Evolutionary conservation across 2,888 invertebrate species (phyloP).

Genomic region (Tetranychus truncatus): DNA sequence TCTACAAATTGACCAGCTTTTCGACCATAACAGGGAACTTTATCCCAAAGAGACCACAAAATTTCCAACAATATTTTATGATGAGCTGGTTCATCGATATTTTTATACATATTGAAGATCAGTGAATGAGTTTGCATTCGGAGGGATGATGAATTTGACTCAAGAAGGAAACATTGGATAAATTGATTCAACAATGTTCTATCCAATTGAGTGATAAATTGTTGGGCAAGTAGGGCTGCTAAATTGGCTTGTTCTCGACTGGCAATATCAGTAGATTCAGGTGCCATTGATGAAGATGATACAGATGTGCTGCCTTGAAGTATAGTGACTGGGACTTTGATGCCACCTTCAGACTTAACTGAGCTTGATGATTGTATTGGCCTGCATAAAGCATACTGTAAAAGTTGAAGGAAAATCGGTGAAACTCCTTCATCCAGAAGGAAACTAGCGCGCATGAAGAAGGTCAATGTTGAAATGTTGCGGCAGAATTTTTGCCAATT

Average conservation of each 20-base stretch:
- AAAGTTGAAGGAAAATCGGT: constrained; percentile 66
- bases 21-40: constrained; percentile 69
- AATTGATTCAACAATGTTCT: constrained; percentile 49
- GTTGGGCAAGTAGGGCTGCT: constrained; percentile 38
- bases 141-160: constrained; percentile 75
- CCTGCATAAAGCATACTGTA: constrained; percentile 66
- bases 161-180: constrained; percentile 70
- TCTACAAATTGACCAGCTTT: constrained; percentile 94
- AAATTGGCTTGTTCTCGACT: not conserved
- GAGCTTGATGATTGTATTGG: not conserved
- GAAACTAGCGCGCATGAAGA: constrained; percentile 59
- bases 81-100: constrained; percentile 56
- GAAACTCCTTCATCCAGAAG: constrained; percentile 73
- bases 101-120: constrained; percentile 47
- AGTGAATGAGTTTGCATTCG: constrained; percentile 89
- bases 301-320: constrained; percentile 23
- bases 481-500: constrained; percentile 90
- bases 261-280: constrained; percentile 11
- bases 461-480: constrained; percentile 55
- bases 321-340: constrained; percentile 11
- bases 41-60: constrained; percentile 78
- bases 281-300: constrained; percentile 9
- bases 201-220: constrained; percentile 42
- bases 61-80: constrained; percentile 50
- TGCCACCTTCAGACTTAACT: not conserved